Evolutionary conservation across 2,888 invertebrate genomes (phyloP), one percentile per base, ranked within the genome.

Genomic region (Oscheius sp.): DNA sequence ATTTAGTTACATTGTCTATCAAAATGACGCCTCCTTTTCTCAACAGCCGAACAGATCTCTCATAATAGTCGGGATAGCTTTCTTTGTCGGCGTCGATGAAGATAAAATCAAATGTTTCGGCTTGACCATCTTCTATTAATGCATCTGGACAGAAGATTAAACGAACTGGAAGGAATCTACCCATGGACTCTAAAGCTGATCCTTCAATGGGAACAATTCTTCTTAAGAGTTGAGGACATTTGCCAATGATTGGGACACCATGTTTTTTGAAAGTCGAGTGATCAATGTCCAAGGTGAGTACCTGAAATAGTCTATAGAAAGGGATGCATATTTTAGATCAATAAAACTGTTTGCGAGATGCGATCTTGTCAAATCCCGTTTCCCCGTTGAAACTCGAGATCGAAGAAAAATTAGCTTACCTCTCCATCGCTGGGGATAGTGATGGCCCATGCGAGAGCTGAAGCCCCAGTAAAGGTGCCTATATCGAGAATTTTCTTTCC

Each of bases 21-120:
- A 87, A 82, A 45, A 88, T 86, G 57, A 88, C 83, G 32, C 88
- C 88, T 20, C 87, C 87, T 24, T 80, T 71, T 14, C 86, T 74
- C 24, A 88, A 47, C 54, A 88, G 80, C 41, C 79, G 69, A 50
- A 88, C 76, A 59, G 82, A 82, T 38, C 75, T 68, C 61, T 88
- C 87, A 75, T 87, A 88, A 74, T 88, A 88, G 17, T 78, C 77
- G 36, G 75, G 68, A 74, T 88, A 87, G 68, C 82, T 85, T 14
- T 30, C 30, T 71, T 88, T 64, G 72, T 88, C 87, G 30, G 88
- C 87, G 68, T 88, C 82, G 50, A 83, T 82, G 72, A 82, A 83
- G 20, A 75, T 76, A 56, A 83, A 82, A 59, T 80, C 82, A 64
- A 75, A 83, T 12, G 74, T 75, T 44, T 78, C 80, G 0, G 70